Evolutionary conservation across 2,797 vertebrate species (phyloP).

Genomic region (Tokudaia muenninki): DNA sequence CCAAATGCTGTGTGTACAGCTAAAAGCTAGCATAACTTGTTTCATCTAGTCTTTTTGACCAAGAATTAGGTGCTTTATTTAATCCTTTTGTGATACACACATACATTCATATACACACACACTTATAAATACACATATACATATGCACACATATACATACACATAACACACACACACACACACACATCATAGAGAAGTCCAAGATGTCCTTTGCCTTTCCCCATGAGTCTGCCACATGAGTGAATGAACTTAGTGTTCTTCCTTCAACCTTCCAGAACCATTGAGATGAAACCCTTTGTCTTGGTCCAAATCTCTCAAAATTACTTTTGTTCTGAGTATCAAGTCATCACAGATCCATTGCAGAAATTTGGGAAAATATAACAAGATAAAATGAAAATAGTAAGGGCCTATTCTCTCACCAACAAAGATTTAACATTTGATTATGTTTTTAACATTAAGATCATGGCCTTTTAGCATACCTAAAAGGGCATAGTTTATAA

Average conservation of each 20-base stretch:
- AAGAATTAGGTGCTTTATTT: background rate
- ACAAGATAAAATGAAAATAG: background rate
- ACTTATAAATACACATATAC: background rate
- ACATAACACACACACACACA: background rate
- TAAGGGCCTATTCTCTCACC: background rate
- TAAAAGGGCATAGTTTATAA: background rate
- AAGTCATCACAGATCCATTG: background rate
- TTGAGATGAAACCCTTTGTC: background rate
- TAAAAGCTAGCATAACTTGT: background rate
- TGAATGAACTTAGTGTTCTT: background rate
- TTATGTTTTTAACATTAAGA: background rate
- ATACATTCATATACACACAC: background rate
- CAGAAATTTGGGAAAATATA: slow-evolving; percentile 45
- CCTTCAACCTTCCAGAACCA: background rate
- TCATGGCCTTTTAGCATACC: slow-evolving; percentile 31
- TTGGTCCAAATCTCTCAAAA: slow-evolving; percentile 37
- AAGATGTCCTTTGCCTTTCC: background rate
- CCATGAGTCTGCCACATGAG: background rate
- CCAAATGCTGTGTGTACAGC: background rate
- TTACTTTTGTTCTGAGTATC: background rate
- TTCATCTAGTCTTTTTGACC: background rate
- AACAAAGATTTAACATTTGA: background rate
- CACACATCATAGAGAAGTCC: background rate
- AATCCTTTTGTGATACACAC: background rate
- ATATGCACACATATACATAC: background rate